Percentiles rank a stretch among this genome's conserved stretches.
phyloP scores from a whole-genome alignment of 2,113 vertebrate species.

The Agapornis roseicollis region DNA sequence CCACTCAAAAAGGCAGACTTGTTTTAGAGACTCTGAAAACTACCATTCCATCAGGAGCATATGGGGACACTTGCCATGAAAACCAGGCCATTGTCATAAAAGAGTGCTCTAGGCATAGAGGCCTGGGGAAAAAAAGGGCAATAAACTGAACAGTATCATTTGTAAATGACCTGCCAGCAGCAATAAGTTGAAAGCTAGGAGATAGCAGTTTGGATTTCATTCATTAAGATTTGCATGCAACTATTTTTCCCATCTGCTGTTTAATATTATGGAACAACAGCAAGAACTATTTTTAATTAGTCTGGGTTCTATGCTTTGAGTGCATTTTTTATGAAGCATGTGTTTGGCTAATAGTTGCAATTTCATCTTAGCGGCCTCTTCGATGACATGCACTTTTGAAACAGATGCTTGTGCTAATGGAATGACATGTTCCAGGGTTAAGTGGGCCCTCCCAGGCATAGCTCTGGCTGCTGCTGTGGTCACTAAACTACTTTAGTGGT shows the following conservation, averaged over 20 bases:
- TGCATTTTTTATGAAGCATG: conserved; percentile 1
- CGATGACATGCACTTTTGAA: conserved; percentile 13
- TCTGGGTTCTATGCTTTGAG: not conserved
- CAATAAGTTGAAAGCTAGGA: not conserved
- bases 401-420: not conserved
- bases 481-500: not conserved
- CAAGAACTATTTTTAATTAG: not conserved
- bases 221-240: not conserved
- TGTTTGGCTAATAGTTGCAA: not conserved
- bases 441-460: not conserved
- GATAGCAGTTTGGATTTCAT: not conserved
- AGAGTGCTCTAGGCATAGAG: not conserved
- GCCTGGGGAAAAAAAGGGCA: not conserved
- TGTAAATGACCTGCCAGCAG: not conserved
- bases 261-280: not conserved
- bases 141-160: not conserved
- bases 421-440: conserved; percentile 1
- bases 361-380: not conserved
- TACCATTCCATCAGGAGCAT: not conserved
- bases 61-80: conserved; percentile 8
- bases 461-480: not conserved
- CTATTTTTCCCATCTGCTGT: not conserved
- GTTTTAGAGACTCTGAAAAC: conserved; percentile 9
- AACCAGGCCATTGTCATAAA: conserved; percentile 14
- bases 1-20: not conserved